These are phyloP conservation scores for Laticauda colubrina DNA, from an alignment of 2,113 vertebrate genomes.

Conservation along the genomic window DNA sequence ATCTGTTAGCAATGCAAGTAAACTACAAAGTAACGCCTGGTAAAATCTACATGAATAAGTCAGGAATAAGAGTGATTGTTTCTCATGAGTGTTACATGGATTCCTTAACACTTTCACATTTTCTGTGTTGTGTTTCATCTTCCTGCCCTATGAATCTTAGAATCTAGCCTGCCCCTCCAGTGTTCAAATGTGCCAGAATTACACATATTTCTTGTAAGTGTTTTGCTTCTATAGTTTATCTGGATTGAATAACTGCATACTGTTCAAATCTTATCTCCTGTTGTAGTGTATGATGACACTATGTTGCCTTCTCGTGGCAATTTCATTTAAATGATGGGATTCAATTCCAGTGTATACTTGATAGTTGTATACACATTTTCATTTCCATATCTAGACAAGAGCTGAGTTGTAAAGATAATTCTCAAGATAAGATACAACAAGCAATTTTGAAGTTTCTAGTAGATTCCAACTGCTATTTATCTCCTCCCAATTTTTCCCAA, in stretches of 20 bases:
- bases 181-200: conserved; percentile 3
- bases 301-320: background rate
- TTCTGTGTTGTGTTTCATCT: conserved; percentile 1
- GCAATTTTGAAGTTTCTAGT: background rate
- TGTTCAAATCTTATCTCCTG: background rate
- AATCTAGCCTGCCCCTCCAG: background rate
- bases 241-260: background rate
- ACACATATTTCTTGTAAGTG: background rate
- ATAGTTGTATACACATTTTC: background rate
- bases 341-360: background rate
- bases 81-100: conserved; percentile 26
- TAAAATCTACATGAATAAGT: conserved; percentile 37
- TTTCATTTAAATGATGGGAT: background rate
- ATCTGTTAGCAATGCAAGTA: conserved; percentile 32
- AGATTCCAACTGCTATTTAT: background rate
- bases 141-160: background rate
- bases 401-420: background rate
- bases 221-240: background rate
- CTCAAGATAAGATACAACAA: background rate
- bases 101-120: conserved; percentile 10
- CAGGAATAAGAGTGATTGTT: conserved; percentile 12
- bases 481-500: background rate
- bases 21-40: conserved; percentile 45
- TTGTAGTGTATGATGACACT: background rate
- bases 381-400: background rate